phyloP scores from a whole-genome alignment of 2,113 vertebrate species.

The Corapipo altera region DNA sequence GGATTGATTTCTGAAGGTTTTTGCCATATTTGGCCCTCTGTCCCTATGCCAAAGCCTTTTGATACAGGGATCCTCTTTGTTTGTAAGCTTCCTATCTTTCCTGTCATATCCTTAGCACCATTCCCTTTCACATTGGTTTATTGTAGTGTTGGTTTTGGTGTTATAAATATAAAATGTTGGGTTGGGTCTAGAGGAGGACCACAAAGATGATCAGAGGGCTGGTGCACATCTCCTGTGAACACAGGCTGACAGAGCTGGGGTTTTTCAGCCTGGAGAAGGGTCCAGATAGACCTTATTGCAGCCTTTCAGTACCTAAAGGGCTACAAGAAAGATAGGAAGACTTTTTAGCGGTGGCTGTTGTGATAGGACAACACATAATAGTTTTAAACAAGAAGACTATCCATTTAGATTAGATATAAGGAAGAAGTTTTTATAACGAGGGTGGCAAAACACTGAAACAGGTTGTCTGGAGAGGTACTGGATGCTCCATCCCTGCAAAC shows the following conservation, averaged over 20 bases:
- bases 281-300: neutral
- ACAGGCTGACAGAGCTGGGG: neutral
- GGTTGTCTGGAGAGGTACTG: neutral
- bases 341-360: neutral
- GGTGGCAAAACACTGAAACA: neutral
- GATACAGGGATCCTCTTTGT: neutral
- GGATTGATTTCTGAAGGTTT: neutral
- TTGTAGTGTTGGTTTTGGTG: slow-evolving; percentile 1
- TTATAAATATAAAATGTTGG: neutral
- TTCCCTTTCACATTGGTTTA: neutral
- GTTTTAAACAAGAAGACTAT: neutral
- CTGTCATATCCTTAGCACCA: neutral
- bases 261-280: neutral
- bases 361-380: neutral
- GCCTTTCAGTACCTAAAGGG: neutral
- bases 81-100: neutral
- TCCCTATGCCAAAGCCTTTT: neutral
- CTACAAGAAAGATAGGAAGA: neutral
- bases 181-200: neutral
- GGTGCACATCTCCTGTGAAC: neutral
- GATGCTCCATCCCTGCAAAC: neutral
- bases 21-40: neutral
- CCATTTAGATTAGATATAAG: neutral
- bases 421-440: neutral
- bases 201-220: neutral